Conservation (phyloP, 2,797 vertebrate genomes). For the Nyctalus aviator region DNA sequence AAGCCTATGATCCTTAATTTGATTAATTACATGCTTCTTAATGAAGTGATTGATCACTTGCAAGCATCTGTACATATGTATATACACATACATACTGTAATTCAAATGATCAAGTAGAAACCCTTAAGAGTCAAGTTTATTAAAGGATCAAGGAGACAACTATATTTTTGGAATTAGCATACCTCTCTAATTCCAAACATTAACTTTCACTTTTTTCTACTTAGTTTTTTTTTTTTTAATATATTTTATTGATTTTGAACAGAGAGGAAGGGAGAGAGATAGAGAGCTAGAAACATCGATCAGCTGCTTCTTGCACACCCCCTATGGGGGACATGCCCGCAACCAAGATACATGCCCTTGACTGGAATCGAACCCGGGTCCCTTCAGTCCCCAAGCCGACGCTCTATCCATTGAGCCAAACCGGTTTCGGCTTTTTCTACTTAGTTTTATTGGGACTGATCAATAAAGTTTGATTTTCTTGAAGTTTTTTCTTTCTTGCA, state of each 20-base stretch:
- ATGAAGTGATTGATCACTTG: constrained; percentile 30
- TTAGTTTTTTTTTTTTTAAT: too few relatives aligned
- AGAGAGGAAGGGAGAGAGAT: too few relatives aligned
- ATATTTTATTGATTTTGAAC: too few relatives aligned
- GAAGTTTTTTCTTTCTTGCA: not conserved
- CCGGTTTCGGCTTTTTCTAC: too few relatives aligned
- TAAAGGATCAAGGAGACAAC: not conserved
- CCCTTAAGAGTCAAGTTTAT: not conserved
- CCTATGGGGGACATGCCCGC: too few relatives aligned
- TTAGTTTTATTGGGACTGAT: constrained; percentile 54
- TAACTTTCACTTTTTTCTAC: constrained; percentile 21
- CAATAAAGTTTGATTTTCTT: not conserved
- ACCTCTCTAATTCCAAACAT: not conserved
- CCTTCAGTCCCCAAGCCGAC: too few relatives aligned
- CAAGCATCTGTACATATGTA: not conserved
- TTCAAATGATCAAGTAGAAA: constrained; percentile 6
- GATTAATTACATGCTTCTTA: not conserved
- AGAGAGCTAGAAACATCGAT: too few relatives aligned
- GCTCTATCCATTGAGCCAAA: too few relatives aligned
- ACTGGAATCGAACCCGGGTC: too few relatives aligned
- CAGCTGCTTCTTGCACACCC: too few relatives aligned
- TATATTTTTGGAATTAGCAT: not conserved
- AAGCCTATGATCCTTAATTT: not conserved
- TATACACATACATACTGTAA: not conserved
- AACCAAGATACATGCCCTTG: too few relatives aligned